phyloP scores from a whole-genome alignment of 2,888 invertebrate species.

The Cremastobaeus sp. region DNA sequence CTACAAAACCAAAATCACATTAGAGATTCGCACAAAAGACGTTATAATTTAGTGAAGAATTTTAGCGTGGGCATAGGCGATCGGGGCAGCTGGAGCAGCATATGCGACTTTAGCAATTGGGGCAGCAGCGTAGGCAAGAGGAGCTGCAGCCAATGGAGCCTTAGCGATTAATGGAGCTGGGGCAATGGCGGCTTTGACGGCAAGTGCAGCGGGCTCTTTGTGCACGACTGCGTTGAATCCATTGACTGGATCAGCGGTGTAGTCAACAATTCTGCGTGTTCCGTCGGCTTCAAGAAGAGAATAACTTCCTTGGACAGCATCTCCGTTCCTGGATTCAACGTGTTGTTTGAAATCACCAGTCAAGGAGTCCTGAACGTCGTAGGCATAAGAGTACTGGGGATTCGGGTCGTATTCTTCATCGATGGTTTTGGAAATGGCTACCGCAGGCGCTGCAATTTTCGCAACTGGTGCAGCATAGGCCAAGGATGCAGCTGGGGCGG shows the following conservation, averaged over 20 bases:
- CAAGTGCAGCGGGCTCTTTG: constrained; percentile 33
- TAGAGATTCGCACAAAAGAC: background rate
- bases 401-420: constrained; percentile 65
- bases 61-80: constrained; percentile 38
- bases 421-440: constrained; percentile 64
- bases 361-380: constrained; percentile 65
- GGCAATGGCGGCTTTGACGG: constrained; percentile 42
- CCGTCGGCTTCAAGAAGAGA: constrained; percentile 70
- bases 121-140: constrained; percentile 26
- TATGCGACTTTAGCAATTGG: constrained; percentile 34
- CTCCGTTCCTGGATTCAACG: constrained; percentile 66
- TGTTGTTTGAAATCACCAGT: constrained; percentile 67
- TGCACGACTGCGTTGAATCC: constrained; percentile 58
- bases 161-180: constrained; percentile 62
- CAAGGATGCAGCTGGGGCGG: constrained; percentile 24
- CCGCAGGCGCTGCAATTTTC: constrained; percentile 49
- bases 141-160: constrained; percentile 21
- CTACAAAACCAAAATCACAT: constrained; percentile 7
- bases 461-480: constrained; percentile 79
- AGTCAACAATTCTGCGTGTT: constrained; percentile 68
- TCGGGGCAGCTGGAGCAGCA: constrained; percentile 32
- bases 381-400: constrained; percentile 68
- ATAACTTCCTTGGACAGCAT: constrained; percentile 70
- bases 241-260: constrained; percentile 68
- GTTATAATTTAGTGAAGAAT: constrained; percentile 23